A percentile compares a stretch with the other conserved stretches of the same genome.
These are phyloP conservation scores for Seriola aureovittata DNA, from an alignment of 2,113 vertebrate genomes.

Conservation along the genomic window DNA sequence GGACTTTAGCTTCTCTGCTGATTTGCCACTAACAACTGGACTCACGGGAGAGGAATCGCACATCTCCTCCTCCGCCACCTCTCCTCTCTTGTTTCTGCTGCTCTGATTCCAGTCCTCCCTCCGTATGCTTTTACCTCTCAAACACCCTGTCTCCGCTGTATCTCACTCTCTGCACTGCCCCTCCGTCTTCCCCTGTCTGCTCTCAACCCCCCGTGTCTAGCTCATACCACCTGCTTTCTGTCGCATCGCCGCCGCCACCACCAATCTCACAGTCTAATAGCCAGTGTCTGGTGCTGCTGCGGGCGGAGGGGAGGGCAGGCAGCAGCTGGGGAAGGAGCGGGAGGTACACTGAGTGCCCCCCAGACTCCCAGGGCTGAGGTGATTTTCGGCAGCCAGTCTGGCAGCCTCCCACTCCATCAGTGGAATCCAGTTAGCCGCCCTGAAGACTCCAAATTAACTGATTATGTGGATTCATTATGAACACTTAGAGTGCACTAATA, in stretches of 20 bases:
- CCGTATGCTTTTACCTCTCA: slow-evolving; percentile 10
- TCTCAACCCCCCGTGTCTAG: slow-evolving; percentile 17
- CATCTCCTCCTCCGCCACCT: slow-evolving; percentile 7
- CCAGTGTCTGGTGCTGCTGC: slow-evolving; percentile 32
- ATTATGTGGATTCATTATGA: slow-evolving; percentile 62
- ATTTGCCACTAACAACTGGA: slow-evolving; percentile 32
- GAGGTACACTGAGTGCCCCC: neutral
- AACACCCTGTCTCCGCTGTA: slow-evolving; percentile 1
- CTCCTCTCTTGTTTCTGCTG: slow-evolving; percentile 8
- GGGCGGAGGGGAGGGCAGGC: slow-evolving; percentile 11
- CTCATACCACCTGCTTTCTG: slow-evolving; percentile 11
- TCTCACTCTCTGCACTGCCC: slow-evolving; percentile 21
- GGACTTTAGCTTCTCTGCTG: neutral
- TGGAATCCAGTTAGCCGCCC: slow-evolving; percentile 49
- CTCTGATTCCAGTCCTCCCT: neutral
- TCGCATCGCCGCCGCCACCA: neutral
- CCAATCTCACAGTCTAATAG: slow-evolving; percentile 53
- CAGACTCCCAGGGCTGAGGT: slow-evolving; percentile 17
- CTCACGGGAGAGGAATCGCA: slow-evolving; percentile 12
- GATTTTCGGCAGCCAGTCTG: slow-evolving; percentile 43
- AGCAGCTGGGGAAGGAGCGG: slow-evolving; percentile 46
- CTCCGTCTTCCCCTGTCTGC: slow-evolving; percentile 13
- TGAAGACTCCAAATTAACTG: slow-evolving; percentile 43
- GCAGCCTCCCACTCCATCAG: slow-evolving; percentile 3
- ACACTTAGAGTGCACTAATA: slow-evolving; percentile 15